These are phyloP conservation scores for Cheilosia scutellata DNA, from an alignment of 2,888 invertebrate species.

Conservation along the genomic window DNA sequence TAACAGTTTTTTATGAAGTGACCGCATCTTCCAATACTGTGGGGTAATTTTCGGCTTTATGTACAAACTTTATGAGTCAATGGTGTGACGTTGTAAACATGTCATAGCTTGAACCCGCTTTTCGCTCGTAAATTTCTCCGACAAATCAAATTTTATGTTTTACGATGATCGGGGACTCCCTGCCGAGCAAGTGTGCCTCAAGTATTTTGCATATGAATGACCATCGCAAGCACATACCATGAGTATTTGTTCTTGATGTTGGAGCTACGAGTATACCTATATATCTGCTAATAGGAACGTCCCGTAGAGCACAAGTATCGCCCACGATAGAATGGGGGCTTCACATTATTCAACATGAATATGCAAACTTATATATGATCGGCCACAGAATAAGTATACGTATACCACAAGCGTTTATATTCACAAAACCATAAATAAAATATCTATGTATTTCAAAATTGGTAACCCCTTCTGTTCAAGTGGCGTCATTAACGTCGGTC, in stretches of 20 bases:
- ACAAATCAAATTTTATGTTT: conserved; percentile 73
- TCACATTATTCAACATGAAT: conserved; percentile 22
- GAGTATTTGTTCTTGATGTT: conserved; percentile 24
- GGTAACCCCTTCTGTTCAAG: conserved; percentile 3
- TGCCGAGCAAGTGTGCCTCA: conserved; percentile 64
- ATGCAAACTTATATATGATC: conserved; percentile 12
- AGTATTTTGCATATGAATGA: conserved; percentile 65
- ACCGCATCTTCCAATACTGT: conserved; percentile 45
- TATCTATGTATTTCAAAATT: conserved; percentile 2
- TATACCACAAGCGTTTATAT: conserved; percentile 1
- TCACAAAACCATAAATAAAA: conserved; percentile 14
- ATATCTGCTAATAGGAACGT: conserved; percentile 43
- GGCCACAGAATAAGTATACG: neutral
- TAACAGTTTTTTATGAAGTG: conserved; percentile 70
- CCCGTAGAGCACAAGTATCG: conserved; percentile 39
- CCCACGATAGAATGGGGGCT: conserved; percentile 43
- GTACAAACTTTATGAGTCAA: conserved; percentile 63
- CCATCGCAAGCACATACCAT: conserved; percentile 13
- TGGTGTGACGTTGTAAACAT: conserved; percentile 75
- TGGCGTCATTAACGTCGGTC: conserved; percentile 48
- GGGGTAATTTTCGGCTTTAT: conserved; percentile 63
- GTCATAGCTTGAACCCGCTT: conserved; percentile 56
- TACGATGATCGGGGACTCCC: conserved; percentile 64
- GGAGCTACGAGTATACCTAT: neutral
- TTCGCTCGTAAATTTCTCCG: conserved; percentile 67